phyloP scores from a whole-genome alignment of 2,797 vertebrate species.

The Pteropus rufus region DNA sequence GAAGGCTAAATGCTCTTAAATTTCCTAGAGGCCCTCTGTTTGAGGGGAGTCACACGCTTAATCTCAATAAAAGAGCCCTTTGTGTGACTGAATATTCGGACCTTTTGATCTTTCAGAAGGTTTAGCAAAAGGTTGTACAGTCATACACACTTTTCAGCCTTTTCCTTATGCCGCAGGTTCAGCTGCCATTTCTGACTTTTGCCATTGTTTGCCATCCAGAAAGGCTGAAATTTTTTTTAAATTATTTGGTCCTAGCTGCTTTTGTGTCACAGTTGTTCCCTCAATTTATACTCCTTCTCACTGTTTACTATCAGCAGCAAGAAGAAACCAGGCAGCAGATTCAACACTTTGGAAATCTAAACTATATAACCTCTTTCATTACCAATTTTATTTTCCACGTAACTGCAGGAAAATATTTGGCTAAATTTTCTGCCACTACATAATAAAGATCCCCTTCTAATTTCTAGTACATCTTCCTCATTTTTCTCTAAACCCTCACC shows the following conservation, averaged over 20 bases:
- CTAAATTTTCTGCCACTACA: neutral
- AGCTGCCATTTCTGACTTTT: neutral
- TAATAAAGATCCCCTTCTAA: neutral
- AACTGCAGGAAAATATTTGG: neutral
- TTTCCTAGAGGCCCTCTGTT: neutral
- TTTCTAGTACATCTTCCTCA: neutral
- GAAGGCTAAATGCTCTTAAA: neutral
- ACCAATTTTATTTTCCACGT: neutral
- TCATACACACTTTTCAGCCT: neutral
- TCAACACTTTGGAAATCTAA: neutral
- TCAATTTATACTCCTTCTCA: neutral
- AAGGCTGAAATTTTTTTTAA: neutral
- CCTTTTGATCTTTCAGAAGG: slow-evolving; percentile 24
- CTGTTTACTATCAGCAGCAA: neutral
- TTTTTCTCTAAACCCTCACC: neutral
- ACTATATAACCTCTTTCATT: neutral
- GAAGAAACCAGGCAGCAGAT: neutral
- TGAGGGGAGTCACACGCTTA: neutral
- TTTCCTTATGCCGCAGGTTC: neutral
- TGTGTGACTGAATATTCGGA: slow-evolving; percentile 1
- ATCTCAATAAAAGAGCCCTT: slow-evolving; percentile 1
- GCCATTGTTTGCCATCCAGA: neutral
- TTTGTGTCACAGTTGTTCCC: neutral
- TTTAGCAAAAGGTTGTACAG: slow-evolving; percentile 23
- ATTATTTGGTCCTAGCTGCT: neutral